Conservation (phyloP, 2,113 vertebrate species). For the Beaufortia kweichowensis region DNA sequence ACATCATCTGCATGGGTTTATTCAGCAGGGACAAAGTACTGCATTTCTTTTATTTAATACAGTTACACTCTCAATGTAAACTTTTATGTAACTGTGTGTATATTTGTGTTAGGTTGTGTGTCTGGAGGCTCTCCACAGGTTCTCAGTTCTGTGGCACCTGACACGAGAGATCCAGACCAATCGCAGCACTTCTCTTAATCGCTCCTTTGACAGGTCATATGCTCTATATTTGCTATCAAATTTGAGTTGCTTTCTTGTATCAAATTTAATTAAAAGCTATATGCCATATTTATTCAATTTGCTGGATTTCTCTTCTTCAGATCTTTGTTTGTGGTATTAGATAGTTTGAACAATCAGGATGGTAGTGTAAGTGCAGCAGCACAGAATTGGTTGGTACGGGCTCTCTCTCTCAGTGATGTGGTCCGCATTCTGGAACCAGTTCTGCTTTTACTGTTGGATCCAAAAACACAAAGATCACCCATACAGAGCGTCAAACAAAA, state of each 20-base stretch:
- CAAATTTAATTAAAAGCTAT: not conserved
- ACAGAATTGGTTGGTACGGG: slow-evolving; percentile 91
- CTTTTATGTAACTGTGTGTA: slow-evolving; percentile 14
- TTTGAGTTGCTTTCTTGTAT: not conserved
- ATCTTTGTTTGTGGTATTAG: slow-evolving; percentile 94
- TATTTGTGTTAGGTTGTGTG: slow-evolving; percentile 75
- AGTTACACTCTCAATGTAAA: not conserved
- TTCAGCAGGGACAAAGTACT: slow-evolving; percentile 85
- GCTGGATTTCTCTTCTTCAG: slow-evolving; percentile 66
- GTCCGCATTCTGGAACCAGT: slow-evolving; percentile 92
- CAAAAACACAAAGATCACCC: slow-evolving; percentile 86
- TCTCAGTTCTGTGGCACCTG: slow-evolving; percentile 96
- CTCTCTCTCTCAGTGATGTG: slow-evolving; percentile 88
- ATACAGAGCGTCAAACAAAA: slow-evolving; percentile 84
- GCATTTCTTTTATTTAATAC: not conserved
- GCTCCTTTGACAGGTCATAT: slow-evolving; percentile 91
- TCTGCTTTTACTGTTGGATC: slow-evolving; percentile 91
- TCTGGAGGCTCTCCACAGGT: slow-evolving; percentile 89
- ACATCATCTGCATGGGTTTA: slow-evolving; percentile 91
- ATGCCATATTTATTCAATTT: not conserved
- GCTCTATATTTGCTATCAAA: not conserved
- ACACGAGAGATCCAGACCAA: slow-evolving; percentile 90
- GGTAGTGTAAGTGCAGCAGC: slow-evolving; percentile 86
- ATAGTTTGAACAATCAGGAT: slow-evolving; percentile 87
- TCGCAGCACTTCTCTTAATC: slow-evolving; percentile 84